These are phyloP conservation scores for Ichneumoninae sp. DNA, from an alignment of 2,888 invertebrate genomes.

Conservation along the genomic window DNA sequence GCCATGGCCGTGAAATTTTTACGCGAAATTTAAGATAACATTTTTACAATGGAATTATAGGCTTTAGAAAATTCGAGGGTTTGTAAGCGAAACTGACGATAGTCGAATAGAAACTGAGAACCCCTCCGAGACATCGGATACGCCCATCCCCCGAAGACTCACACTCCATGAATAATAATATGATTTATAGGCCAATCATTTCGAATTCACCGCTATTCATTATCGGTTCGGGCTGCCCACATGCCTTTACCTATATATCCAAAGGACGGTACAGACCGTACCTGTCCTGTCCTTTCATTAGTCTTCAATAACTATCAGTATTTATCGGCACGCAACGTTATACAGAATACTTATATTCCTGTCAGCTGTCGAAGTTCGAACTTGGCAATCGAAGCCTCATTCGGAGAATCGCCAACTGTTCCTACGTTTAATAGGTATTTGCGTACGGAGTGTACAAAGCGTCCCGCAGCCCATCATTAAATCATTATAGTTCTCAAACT, in stretches of 20 bases:
- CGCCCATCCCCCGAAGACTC: neutral
- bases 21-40: neutral
- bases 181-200: slow-evolving; percentile 6
- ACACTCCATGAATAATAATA: neutral
- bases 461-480: slow-evolving; percentile 17
- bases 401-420: slow-evolving; percentile 7
- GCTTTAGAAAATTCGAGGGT: neutral
- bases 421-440: neutral
- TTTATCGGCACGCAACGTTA: neutral
- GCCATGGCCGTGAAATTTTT: neutral
- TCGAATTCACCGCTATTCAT: neutral
- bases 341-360: neutral
- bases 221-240: neutral
- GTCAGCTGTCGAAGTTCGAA: neutral
- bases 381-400: neutral
- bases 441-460: neutral
- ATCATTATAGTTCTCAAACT: slow-evolving; percentile 25
- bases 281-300: slow-evolving; percentile 33
- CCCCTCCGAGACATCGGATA: neutral
- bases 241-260: neutral
- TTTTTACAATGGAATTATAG: neutral
- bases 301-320: slow-evolving; percentile 3
- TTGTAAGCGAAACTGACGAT: slow-evolving; percentile 12
- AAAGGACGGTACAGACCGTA: neutral
- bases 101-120: slow-evolving; percentile 27